A percentile compares a stretch with the other conserved stretches of the same genome.
These are phyloP conservation scores for Bettongia penicillata DNA, from an alignment of 2,113 vertebrate genomes.

Conservation along the genomic window DNA sequence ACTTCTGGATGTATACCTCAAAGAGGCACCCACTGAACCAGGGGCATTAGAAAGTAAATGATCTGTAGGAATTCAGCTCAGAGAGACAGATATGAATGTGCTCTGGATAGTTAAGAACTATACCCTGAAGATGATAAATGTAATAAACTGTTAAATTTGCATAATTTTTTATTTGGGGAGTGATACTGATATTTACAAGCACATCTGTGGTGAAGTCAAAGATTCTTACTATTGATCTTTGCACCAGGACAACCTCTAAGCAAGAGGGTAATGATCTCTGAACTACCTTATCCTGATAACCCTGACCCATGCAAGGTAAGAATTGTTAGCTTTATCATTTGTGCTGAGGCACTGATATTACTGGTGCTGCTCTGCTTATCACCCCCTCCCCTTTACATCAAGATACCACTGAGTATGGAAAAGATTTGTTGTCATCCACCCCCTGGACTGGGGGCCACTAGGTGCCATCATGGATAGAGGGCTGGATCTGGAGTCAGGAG, in stretches of 20 bases:
- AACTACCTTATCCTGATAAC: neutral
- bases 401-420: neutral
- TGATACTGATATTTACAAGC: neutral
- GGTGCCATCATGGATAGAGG: neutral
- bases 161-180: neutral
- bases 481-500: neutral
- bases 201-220: neutral
- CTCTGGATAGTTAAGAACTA: neutral
- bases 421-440: neutral
- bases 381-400: neutral
- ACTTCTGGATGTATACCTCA: neutral
- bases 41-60: neutral
- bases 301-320: neutral
- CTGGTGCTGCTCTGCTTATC: neutral
- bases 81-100: neutral
- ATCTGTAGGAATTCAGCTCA: neutral
- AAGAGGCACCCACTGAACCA: neutral
- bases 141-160: neutral
- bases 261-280: neutral
- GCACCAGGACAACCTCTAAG: neutral
- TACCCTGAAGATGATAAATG: neutral
- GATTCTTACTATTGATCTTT: neutral
- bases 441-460: neutral
- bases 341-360: neutral
- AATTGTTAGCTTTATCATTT: neutral